These are phyloP conservation scores for Lepisosteus osseus DNA, from an alignment of 2,113 vertebrate genomes.

Conservation along the genomic window DNA sequence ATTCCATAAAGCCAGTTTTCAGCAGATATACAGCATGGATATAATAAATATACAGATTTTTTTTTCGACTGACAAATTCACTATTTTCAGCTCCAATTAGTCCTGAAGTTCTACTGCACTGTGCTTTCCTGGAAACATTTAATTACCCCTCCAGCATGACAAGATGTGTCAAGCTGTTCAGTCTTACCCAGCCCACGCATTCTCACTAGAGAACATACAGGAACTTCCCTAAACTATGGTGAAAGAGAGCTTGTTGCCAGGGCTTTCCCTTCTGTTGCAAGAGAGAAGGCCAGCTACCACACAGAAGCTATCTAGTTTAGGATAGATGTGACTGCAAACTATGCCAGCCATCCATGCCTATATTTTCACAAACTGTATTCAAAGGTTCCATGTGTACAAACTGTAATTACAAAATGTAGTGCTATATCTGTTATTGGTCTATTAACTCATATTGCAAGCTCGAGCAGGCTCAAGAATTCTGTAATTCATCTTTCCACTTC, in stretches of 20 bases:
- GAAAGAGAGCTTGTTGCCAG: slow-evolving; percentile 26
- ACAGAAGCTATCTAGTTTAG: no score
- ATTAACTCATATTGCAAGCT: no score
- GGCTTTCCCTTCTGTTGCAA: slow-evolving; percentile 21
- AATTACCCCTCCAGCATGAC: slow-evolving; percentile 39
- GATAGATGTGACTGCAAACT: no score
- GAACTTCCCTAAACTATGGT: slow-evolving; percentile 18
- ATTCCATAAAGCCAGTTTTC: slow-evolving; percentile 10
- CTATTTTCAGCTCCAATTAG: slow-evolving; percentile 45
- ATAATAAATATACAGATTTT: not conserved
- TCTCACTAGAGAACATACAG: slow-evolving; percentile 27
- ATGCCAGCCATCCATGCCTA: no score
- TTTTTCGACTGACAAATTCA: slow-evolving; percentile 34
- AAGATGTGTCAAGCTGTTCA: slow-evolving; percentile 37
- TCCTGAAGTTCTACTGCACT: slow-evolving; percentile 41
- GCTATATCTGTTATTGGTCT: no score
- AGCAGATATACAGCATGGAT: not conserved
- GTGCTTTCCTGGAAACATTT: slow-evolving; percentile 53
- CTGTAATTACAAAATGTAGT: no score
- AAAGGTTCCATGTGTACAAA: no score
- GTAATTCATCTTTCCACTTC: no score
- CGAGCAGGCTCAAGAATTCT: no score
- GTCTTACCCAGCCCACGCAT: slow-evolving; percentile 11
- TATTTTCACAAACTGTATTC: no score
- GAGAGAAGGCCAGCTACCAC: slow-evolving; percentile 11